Conservation (phyloP, 2,113 vertebrate genomes). For the Melanotaenia duboulayi region DNA sequence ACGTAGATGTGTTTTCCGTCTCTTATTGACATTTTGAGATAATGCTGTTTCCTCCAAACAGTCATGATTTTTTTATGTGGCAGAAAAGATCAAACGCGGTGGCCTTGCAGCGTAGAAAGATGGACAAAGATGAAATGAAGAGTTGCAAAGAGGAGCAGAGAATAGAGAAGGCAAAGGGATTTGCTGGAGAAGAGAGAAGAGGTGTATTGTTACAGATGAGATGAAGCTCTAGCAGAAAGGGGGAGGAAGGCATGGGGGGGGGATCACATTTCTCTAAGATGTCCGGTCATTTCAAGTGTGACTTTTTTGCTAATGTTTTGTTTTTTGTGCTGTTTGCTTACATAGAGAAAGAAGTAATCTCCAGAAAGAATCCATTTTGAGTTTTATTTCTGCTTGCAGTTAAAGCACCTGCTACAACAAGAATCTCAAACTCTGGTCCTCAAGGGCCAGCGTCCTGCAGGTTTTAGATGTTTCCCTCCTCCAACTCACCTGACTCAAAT, state of each 20-base stretch:
- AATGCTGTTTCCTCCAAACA: constrained; percentile 30
- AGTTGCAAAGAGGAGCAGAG: constrained; percentile 13
- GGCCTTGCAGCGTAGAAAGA: constrained; percentile 39
- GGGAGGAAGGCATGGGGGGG: too few species aligned
- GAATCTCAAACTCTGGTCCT: too few species aligned
- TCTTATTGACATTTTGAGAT: constrained; percentile 57
- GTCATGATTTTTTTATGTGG: constrained; percentile 7
- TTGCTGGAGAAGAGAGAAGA: constrained; percentile 24
- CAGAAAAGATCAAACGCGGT: constrained; percentile 31
- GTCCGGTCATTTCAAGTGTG: neutral
- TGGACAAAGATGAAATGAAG: neutral
- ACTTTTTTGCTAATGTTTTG: neutral
- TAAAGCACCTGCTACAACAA: too few species aligned
- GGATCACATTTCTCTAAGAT: constrained; percentile 45
- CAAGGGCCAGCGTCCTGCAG: too few species aligned
- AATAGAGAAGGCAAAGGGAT: neutral
- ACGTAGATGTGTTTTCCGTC: constrained; percentile 23
- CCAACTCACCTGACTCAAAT: too few species aligned
- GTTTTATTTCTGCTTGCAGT: neutral
- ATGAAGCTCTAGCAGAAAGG: constrained; percentile 42
- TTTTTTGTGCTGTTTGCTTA: neutral
- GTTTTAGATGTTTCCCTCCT: too few species aligned
- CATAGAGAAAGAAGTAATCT: neutral
- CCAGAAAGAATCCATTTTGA: neutral
- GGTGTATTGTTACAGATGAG: constrained; percentile 57